Evolutionary conservation across 2,797 vertebrate species (phyloP), one percentile per base, ranked within the genome.

Genomic region (Rhinella marina): DNA sequence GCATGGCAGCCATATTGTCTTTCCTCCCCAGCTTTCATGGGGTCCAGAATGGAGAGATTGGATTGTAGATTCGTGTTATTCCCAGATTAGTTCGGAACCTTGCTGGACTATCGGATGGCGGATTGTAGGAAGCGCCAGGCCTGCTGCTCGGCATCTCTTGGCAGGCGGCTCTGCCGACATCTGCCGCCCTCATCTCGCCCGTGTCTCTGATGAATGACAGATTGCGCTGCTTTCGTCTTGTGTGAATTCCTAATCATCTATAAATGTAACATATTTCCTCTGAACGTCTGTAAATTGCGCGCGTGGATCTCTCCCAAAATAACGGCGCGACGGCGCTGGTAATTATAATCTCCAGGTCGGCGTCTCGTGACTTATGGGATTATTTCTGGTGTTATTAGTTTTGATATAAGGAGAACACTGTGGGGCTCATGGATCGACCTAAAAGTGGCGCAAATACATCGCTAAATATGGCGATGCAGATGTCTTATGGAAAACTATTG

Each of bases 201-300:
- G n/a, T 81, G 23, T 61, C 57, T 61, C 54, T 16, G 78, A 61
- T 50, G 81, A 50, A 68, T 59, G 78, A 32, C 78, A 80, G 56
- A 80, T 32, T 59, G 27, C 56, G 77, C 54, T n/a, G 25, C 27
- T 61, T 32, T 57, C 77, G 27, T 79, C 77, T 79, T 21, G 12
- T 54, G 23, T 78, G 50, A 27, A 56, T 78, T 78, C 52, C n/a
- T 78, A 56, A 78, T 78, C 7, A 32, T 57, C 54, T 80, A 80
- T 32, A 80, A 83, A 83, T 83, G 68, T 66, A 56, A 68, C 64
- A 21, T 19, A 29, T 68, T 70, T 66, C 50, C 25, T 59, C 9
- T 25, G 2, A 25, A 59, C 16, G 14, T 59, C 78, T 80, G 54
- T 10, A 59, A 61, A 32, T 32, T 59, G 54, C 7, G 56, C 27